Base-by-base conservation (phyloP, 2,113 vertebrate species). In the Pseudorhombus dupliciocellatus region DNA sequence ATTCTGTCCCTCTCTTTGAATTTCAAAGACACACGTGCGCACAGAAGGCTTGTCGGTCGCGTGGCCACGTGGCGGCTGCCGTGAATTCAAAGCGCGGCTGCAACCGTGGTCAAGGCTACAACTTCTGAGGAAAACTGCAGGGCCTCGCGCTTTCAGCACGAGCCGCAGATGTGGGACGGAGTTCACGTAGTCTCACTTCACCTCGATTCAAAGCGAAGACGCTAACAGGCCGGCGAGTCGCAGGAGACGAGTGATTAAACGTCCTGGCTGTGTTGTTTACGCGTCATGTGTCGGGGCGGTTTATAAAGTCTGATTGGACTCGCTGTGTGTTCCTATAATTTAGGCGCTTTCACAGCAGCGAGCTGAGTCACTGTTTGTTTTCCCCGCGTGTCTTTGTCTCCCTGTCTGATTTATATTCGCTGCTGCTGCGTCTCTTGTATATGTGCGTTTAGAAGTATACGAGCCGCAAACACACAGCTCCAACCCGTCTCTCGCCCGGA, bases 401-500 rank as follows among this genome's bases (percentile, higher is more conserved):
- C 50, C 3, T 22, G 15, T 73, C 22, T 51, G 18, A 21, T 73
- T 59, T 59, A 51, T 63, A 34, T 50, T 60, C 31, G 25, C 56
- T 51, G 25, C 24, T 4, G 12, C 61, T 64, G 61, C 42, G n/a
- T 61, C 31, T 48, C 60, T 4, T 20, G 31, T 61, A 5, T 15
- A 26, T 42, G 30, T 44, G 53, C 28, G 22, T 75, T 57, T 68
- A 22, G 25, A 57, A 67, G 40, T 61, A 67, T 48, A 28, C 46
- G 62, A 30, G 81, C 42, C 70, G 60, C 44, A 66, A 50, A 46
- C 76, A 65, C 69, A 61, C 44, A 37, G 21, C 59, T 11, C 26
- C 22, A 59, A 30, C 22, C 40, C 48, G 11, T 60, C 56, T 65
- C 63, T 78, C 63, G 81, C 80, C 74, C 56, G 24, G 80, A 88